phyloP scores from a whole-genome alignment of 2,113 vertebrate species.

The Peromyscus maniculatus region DNA sequence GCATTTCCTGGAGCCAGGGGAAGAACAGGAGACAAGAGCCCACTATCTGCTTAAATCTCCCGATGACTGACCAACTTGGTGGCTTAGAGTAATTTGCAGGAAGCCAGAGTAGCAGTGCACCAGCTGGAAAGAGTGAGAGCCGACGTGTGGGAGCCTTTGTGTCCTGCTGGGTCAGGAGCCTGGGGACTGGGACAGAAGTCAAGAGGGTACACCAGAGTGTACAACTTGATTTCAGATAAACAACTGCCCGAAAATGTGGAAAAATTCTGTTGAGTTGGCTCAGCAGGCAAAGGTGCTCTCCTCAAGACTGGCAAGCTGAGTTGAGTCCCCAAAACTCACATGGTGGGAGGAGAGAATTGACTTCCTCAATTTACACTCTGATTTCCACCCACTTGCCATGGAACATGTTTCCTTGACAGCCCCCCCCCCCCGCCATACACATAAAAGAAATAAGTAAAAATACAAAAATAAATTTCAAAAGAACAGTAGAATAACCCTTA shows the following conservation, averaged over 20 bases:
- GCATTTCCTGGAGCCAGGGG: background rate
- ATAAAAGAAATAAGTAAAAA: background rate
- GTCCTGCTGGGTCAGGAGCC: background rate
- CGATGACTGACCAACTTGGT: background rate
- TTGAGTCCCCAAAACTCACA: background rate
- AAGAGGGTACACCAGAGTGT: background rate
- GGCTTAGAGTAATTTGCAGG: background rate
- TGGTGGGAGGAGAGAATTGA: background rate
- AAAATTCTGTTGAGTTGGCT: background rate
- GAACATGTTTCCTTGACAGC: background rate
- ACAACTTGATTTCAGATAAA: background rate
- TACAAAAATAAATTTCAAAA: background rate
- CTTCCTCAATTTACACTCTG: background rate
- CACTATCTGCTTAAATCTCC: background rate
- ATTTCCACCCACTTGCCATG: no score
- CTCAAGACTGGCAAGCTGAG: background rate
- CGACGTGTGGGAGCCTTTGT: background rate
- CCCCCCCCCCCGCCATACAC: no score
- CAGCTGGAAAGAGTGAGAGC: background rate
- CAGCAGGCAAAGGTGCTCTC: background rate
- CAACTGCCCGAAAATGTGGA: background rate
- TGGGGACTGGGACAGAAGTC: no score
- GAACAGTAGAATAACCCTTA: background rate
- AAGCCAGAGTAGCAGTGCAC: background rate
- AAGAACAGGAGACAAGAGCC: background rate